These are phyloP conservation scores for Tridacna gigas DNA, from an alignment of 2,888 invertebrate genomes.

Conservation along the genomic window DNA sequence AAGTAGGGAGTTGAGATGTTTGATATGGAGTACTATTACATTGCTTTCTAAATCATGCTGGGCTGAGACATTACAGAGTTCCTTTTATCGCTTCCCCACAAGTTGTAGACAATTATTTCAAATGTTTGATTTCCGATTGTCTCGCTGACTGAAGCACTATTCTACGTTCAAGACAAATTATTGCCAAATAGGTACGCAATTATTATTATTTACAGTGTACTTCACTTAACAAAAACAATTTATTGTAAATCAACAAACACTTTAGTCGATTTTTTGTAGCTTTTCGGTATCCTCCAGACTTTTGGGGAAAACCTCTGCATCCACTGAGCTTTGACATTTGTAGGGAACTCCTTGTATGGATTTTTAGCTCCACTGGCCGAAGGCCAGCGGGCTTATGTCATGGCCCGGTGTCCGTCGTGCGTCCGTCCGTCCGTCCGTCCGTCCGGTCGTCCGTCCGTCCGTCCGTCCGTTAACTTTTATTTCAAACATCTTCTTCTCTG, in stretches of 20 bases:
- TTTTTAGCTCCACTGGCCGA: too few relatives aligned
- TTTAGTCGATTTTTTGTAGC: too few relatives aligned
- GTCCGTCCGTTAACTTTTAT: too few relatives aligned
- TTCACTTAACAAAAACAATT: conserved; percentile 11
- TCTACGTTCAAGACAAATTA: conserved; percentile 6
- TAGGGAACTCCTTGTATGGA: too few relatives aligned
- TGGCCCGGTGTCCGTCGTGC: too few relatives aligned
- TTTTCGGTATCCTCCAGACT: too few relatives aligned
- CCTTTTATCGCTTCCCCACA: conserved; percentile 69
- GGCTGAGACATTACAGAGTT: conserved; percentile 53
- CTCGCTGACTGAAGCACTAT: conserved; percentile 15
- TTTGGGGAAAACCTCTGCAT: too few relatives aligned
- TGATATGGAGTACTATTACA: conserved; percentile 19
- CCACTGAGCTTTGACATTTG: too few relatives aligned
- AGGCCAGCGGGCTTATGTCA: too few relatives aligned
- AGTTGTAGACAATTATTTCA: conserved; percentile 73
- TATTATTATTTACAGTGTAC: conserved; percentile 25
- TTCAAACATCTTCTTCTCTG: too few relatives aligned
- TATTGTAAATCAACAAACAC: conserved; percentile 10
- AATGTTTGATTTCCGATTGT: conserved; percentile 26
- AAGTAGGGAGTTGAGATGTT: conserved; percentile 4
- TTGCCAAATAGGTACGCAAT: conserved; percentile 22
- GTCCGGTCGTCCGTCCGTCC: too few relatives aligned
- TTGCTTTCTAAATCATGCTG: conserved; percentile 34
- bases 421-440: too few relatives aligned